phyloP scores from a whole-genome alignment of 2,797 vertebrate species.

The Merluccius polli region DNA sequence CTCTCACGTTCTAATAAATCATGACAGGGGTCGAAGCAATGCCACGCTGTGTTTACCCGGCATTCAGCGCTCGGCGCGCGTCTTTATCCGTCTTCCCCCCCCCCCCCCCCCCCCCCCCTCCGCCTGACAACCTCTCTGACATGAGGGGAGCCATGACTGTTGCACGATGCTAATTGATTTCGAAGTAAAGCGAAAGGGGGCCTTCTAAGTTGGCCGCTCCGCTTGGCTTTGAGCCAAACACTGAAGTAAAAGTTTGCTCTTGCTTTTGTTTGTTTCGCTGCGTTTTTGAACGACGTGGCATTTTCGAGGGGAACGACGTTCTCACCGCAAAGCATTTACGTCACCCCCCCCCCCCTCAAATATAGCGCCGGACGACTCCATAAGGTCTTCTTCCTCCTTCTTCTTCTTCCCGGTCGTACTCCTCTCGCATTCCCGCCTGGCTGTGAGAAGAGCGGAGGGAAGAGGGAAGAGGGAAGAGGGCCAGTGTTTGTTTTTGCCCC shows the following conservation, averaged over 20 bases:
- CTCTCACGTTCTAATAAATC: slow-evolving; percentile 27
- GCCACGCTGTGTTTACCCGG: slow-evolving; percentile 24
- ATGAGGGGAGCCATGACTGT: slow-evolving; percentile 16
- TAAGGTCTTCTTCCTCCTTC: slow-evolving; percentile 20
- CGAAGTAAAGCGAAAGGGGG: slow-evolving; percentile 4
- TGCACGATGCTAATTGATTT: slow-evolving; percentile 14
- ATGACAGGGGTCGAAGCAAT: slow-evolving; percentile 34
- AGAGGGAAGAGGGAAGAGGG: slow-evolving; percentile 48
- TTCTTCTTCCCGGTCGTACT: slow-evolving; percentile 25
- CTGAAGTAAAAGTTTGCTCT: neutral
- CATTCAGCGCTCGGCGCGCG: slow-evolving; percentile 2
- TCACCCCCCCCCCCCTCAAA: neutral
- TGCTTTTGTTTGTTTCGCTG: neutral
- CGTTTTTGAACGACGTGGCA: neutral
- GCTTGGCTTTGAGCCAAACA: neutral
- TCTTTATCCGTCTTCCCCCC: neutral
- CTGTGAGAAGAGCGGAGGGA: slow-evolving; percentile 44
- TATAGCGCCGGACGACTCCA: neutral
- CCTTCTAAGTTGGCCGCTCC: neutral
- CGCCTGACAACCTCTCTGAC: slow-evolving; percentile 12
- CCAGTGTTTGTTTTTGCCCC: slow-evolving; percentile 74
- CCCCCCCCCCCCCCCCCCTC: neutral
- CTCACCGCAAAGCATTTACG: neutral
- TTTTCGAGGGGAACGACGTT: neutral
- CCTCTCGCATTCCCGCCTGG: slow-evolving; percentile 41